phyloP scores from a whole-genome alignment of 2,888 invertebrate species.

The Falcaria lacertinaria region DNA sequence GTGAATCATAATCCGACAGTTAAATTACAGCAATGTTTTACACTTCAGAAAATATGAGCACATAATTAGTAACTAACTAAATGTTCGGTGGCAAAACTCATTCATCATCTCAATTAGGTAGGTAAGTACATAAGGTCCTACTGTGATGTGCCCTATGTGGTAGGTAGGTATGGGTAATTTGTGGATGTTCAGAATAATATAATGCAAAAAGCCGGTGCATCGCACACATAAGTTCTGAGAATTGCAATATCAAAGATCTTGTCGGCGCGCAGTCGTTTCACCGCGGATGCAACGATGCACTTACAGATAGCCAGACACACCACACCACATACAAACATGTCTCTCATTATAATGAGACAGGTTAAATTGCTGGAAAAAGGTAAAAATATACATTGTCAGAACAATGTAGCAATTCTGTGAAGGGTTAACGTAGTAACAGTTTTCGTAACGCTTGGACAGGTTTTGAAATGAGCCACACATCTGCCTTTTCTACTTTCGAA shows the following conservation, averaged over 20 bases:
- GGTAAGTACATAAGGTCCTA: background rate
- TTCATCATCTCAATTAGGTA: too few species aligned
- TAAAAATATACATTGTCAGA: constrained; percentile 1
- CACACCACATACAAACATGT: constrained; percentile 5
- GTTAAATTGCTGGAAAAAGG: constrained; percentile 5
- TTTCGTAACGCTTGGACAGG: background rate
- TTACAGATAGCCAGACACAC: constrained; percentile 42
- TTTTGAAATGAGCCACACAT: background rate
- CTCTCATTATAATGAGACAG: constrained; percentile 6
- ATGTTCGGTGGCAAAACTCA: background rate
- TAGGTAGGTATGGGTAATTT: constrained; percentile 6
- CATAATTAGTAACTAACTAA: background rate
- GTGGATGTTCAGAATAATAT: constrained; percentile 12
- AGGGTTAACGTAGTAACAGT: background rate
- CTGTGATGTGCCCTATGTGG: background rate
- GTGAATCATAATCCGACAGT: background rate
- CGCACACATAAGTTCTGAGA: constrained; percentile 57
- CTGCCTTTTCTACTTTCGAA: background rate
- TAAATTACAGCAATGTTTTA: background rate
- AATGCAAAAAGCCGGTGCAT: constrained; percentile 47
- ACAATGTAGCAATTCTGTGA: background rate
- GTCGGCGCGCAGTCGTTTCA: constrained; percentile 45
- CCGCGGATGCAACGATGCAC: constrained; percentile 62
- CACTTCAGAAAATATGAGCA: too few species aligned
- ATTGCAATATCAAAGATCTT: constrained; percentile 66